Evolutionary conservation across 2,888 invertebrate species (phyloP).

Genomic region (Endotricha flammealis): DNA sequence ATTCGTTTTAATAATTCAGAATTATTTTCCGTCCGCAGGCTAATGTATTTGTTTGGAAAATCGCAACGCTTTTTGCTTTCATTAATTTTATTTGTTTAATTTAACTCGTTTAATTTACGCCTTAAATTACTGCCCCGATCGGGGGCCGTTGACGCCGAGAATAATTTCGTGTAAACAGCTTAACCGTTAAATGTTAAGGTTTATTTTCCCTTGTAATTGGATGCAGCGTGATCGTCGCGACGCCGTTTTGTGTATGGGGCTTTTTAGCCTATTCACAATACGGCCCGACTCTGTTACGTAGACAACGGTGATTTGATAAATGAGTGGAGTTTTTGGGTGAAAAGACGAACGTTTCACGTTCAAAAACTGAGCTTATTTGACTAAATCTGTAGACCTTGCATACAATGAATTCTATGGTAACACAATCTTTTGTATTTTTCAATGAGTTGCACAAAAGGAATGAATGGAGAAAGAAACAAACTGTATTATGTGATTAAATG

Average conservation of each 20-base stretch:
- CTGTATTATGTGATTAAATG: background rate
- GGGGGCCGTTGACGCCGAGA: slow-evolving; percentile 21
- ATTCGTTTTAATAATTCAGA: slow-evolving; percentile 23
- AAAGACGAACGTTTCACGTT: slow-evolving; percentile 51
- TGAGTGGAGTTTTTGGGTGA: slow-evolving; percentile 59
- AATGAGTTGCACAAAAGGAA: slow-evolving; percentile 27
- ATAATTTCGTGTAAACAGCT: slow-evolving; percentile 21
- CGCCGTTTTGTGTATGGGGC: slow-evolving; percentile 53
- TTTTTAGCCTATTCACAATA: slow-evolving; percentile 64
- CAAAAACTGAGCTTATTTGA: slow-evolving; percentile 46
- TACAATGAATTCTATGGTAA: slow-evolving; percentile 36
- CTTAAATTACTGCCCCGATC: slow-evolving; percentile 51
- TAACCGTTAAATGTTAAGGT: slow-evolving; percentile 33
- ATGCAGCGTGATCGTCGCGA: slow-evolving; percentile 31
- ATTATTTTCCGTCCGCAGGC: slow-evolving; percentile 33
- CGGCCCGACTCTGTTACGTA: slow-evolving; percentile 55
- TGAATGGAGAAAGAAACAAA: slow-evolving; percentile 3
- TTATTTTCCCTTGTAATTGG: slow-evolving; percentile 40
- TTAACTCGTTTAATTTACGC: slow-evolving; percentile 58
- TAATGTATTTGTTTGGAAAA: slow-evolving; percentile 48
- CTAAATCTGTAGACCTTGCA: slow-evolving; percentile 42
- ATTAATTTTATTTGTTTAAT: slow-evolving; percentile 62
- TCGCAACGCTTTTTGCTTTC: slow-evolving; percentile 49
- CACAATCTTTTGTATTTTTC: slow-evolving; percentile 33
- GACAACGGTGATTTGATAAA: slow-evolving; percentile 70